Evolutionary conservation across 1,140 invertebrate species (phyloP), one percentile per base, ranked within the genome.

Genomic region (Drosophila parvula): DNA sequence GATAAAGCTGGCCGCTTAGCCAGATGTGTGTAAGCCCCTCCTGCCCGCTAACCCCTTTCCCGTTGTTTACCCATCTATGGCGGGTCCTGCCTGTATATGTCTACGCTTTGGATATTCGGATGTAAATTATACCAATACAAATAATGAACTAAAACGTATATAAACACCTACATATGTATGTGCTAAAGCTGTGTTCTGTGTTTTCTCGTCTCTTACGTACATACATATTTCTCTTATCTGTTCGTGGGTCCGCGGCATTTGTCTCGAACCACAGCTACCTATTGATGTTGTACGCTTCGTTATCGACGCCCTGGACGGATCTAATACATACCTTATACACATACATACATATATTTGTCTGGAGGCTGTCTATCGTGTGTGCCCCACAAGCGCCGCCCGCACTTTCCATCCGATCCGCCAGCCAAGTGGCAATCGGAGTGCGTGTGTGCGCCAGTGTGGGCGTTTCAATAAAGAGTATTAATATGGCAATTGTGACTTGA

Each of bases 101-200:
- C 55, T 61, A 79, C 32, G 60, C 47, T 63, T 59, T 70, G 57
- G 60, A 56, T 48, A 64, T 50, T 62, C 60, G 28, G 50, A 79
- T 80, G 67, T 74, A 68, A 70, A 82, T 62, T 81, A 68, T 57
- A 78, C 55, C 74, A 82, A 78, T 78, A 61, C 50, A 74, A 50
- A 62, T 47, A 64, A 82, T 61, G 51, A 73, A 38, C 48, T 65
- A 43, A 56, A 79, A 36, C 53, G 14, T 40, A n/a, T 55, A 27
- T 38, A 10, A 14, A 36, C 18, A 53, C 16, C 32, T 36, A 22
- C 16, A 10, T 14, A 38, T 55, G 16, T 14, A 63, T 77, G 48
- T 53, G 40, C 68, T 58, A 16, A 45, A 53, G 44, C 34, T 51
- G 65, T 61, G 41, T 67, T 48, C 47, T 68, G 47, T 67, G 62